A percentile compares a stretch with the other conserved stretches of the same genome.
Conservation (phyloP, 2,113 vertebrate species). For the Alosa alosa region DNA sequence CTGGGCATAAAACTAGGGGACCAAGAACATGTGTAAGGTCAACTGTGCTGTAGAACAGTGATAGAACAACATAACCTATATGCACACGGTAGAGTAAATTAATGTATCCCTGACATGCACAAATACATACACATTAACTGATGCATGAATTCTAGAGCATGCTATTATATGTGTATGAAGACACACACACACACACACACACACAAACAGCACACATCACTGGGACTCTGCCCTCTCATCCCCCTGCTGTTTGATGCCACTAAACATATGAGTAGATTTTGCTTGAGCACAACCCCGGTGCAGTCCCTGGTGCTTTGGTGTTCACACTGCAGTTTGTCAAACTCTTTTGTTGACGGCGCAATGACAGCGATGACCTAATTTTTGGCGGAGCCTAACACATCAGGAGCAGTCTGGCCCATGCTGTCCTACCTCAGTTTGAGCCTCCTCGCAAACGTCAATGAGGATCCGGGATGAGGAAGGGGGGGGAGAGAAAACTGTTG, state of each 20-base stretch:
- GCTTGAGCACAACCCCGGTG: background rate
- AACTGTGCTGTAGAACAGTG: background rate
- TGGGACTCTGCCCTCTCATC: background rate
- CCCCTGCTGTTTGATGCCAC: slow-evolving; percentile 23
- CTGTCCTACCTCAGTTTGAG: slow-evolving; percentile 29
- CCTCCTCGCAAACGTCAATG: slow-evolving; percentile 44
- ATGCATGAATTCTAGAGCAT: background rate
- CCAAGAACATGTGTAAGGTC: slow-evolving; percentile 2
- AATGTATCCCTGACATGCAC: background rate
- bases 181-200: background rate
- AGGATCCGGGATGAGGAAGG: slow-evolving; percentile 16
- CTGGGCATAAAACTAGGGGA: background rate
- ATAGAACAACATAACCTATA: background rate
- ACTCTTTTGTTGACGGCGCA: slow-evolving; percentile 18
- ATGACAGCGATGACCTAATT: slow-evolving; percentile 33
- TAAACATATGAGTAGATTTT: slow-evolving; percentile 12
- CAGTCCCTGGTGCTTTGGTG: background rate
- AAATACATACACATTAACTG: background rate
- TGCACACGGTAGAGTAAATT: background rate
- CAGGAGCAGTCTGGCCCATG: slow-evolving; percentile 61
- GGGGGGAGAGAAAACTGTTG: slow-evolving; percentile 44
- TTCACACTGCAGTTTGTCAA: slow-evolving; percentile 27
- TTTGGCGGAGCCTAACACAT: slow-evolving; percentile 31
- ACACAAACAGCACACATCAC: slow-evolving; percentile 3
- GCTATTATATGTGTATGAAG: background rate